Evolutionary conservation across 2,113 vertebrate species (phyloP).

Genomic region (Beaufortia kweichowensis): DNA sequence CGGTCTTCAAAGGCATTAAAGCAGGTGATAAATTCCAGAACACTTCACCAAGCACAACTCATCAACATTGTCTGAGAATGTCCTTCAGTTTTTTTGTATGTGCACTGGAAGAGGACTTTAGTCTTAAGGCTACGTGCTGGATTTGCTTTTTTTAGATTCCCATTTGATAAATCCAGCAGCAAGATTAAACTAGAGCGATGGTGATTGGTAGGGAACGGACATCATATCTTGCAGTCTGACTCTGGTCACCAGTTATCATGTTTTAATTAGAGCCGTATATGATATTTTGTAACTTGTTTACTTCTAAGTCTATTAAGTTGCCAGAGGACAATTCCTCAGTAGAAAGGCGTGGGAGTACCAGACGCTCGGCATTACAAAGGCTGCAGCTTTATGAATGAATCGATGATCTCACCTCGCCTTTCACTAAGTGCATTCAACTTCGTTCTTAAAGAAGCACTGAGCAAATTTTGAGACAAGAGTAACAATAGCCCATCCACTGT

Average conservation of each 20-base stretch:
- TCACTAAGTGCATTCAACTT: not conserved
- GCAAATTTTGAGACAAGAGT: not conserved
- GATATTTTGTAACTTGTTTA: slow-evolving; percentile 37
- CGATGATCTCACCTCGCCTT: not conserved
- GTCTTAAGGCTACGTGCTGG: slow-evolving; percentile 24
- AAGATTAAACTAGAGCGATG: slow-evolving; percentile 30
- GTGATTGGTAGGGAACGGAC: slow-evolving; percentile 14
- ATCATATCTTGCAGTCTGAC: slow-evolving; percentile 28
- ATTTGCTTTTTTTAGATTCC: slow-evolving; percentile 1
- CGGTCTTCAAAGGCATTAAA: slow-evolving; percentile 21
- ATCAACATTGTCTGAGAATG: slow-evolving; percentile 50
- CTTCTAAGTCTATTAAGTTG: slow-evolving; percentile 16
- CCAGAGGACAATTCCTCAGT: not conserved
- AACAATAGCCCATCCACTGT: slow-evolving; percentile 23
- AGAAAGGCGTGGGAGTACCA: not conserved
- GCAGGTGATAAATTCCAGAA: slow-evolving; percentile 57
- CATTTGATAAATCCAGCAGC: slow-evolving; percentile 32
- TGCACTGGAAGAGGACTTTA: slow-evolving; percentile 20
- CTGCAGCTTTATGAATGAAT: not conserved
- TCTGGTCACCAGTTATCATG: slow-evolving; percentile 49
- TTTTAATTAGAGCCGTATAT: slow-evolving; percentile 47
- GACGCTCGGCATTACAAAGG: not conserved
- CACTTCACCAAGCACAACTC: slow-evolving; percentile 55
- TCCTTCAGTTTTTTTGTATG: slow-evolving; percentile 20
- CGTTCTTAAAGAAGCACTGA: not conserved